phyloP scores from a whole-genome alignment of 2,113 vertebrate species.

The Hippopotamus amphibius region DNA sequence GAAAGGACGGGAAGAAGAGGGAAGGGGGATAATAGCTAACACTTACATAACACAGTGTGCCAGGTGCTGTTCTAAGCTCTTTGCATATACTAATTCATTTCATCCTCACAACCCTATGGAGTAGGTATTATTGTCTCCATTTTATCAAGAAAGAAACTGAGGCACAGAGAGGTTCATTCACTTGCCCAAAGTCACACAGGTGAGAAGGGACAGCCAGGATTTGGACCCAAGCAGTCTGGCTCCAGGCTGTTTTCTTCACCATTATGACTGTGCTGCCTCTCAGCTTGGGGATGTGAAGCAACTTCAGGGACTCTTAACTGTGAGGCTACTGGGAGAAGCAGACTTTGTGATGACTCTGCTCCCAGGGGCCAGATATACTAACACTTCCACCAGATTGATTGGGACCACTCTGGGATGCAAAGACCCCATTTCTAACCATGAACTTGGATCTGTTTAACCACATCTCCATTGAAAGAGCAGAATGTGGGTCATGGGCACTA shows the following conservation, averaged over 20 bases:
- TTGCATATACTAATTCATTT: not conserved
- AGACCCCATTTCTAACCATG: conserved; percentile 24
- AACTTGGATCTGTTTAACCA: conserved; percentile 24
- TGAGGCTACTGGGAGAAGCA: not conserved
- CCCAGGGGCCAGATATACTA: not conserved
- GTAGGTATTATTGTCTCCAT: not conserved
- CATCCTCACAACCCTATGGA: not conserved
- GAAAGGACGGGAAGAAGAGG: not conserved
- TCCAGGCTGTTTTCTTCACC: not conserved
- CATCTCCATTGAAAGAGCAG: not conserved
- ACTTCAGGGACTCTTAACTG: conserved; percentile 16
- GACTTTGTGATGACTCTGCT: not conserved
- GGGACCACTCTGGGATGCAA: not conserved
- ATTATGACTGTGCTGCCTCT: not conserved
- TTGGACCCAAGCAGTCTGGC: not conserved
- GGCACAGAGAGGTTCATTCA: not conserved
- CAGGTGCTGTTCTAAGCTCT: not conserved
- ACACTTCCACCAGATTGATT: not conserved
- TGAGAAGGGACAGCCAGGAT: not conserved
- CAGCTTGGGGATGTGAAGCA: not conserved
- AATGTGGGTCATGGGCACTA: not conserved
- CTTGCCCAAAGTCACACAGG: not conserved
- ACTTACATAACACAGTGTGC: not conserved
- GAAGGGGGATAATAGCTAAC: not conserved
- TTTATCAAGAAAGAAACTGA: conserved; percentile 41